Evolutionary conservation across 2,888 invertebrate species (phyloP).

Genomic region (Monopis laevigella): DNA sequence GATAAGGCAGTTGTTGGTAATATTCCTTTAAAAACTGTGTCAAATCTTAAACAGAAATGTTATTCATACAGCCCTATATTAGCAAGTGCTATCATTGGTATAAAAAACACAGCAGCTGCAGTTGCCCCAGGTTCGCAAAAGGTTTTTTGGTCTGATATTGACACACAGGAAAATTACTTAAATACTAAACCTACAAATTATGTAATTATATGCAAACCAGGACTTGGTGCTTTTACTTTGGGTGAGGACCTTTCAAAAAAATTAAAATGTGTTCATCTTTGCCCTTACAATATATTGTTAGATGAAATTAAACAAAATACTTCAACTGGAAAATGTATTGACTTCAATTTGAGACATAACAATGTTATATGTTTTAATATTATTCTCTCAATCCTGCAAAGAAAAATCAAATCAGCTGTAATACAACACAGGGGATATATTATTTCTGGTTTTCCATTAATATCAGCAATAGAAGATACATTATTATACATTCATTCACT

Average conservation of each 20-base stretch:
- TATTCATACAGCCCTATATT: constrained; percentile 24
- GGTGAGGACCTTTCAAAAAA: constrained; percentile 66
- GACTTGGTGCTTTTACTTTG: constrained; percentile 54
- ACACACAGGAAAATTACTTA: constrained; percentile 58
- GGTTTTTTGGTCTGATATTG: constrained; percentile 58
- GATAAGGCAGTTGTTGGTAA: background rate
- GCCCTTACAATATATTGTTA: constrained; percentile 59
- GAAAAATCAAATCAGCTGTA: constrained; percentile 55
- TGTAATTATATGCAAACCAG: constrained; percentile 69
- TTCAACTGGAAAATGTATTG: constrained; percentile 64
- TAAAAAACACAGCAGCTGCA: constrained; percentile 43
- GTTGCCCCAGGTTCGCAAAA: constrained; percentile 25
- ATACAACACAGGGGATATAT: constrained; percentile 71
- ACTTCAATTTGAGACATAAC: constrained; percentile 65
- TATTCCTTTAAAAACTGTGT: too few species aligned
- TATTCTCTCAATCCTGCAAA: constrained; percentile 58
- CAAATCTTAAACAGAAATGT: background rate
- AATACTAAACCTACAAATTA: constrained; percentile 63
- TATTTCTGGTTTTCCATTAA: constrained; percentile 71
- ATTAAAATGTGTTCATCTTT: constrained; percentile 66
- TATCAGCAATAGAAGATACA: constrained; percentile 41
- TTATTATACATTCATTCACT: constrained; percentile 28
- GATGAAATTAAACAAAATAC: constrained; percentile 68
- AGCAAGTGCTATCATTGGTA: constrained; percentile 41
- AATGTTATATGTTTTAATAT: constrained; percentile 56